A percentile compares a stretch with the other conserved stretches of the same genome.
These are phyloP conservation scores for Caerostris extrusa DNA, from an alignment of 1,140 invertebrate species.

Conservation along the genomic window DNA sequence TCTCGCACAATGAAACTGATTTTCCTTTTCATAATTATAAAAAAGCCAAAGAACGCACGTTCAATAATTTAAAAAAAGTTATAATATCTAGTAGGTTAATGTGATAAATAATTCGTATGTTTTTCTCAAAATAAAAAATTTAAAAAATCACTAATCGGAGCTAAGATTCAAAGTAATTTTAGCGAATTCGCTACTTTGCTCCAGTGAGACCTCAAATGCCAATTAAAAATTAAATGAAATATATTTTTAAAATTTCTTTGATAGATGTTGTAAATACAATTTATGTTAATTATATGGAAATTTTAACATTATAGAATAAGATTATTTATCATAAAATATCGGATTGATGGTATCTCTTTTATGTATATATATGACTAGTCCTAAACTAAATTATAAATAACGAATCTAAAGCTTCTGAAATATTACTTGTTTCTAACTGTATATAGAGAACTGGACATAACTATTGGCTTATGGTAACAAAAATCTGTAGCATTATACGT, in stretches of 20 bases:
- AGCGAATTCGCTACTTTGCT: background rate
- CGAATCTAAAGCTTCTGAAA: background rate
- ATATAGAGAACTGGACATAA: background rate
- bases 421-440: background rate
- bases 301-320: background rate
- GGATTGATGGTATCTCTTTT: background rate
- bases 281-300: slow-evolving; percentile 4
- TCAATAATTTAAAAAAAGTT: background rate
- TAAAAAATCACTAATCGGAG: background rate
- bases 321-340: background rate
- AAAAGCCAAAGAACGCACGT: background rate
- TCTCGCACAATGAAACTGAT: background rate
- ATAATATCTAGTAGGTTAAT: background rate
- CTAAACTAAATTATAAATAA: background rate
- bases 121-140: background rate
- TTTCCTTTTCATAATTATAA: background rate
- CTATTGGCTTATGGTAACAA: background rate
- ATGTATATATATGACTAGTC: background rate
- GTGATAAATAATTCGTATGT: background rate
- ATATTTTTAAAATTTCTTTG: background rate
- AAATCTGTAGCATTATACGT: background rate
- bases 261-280: background rate
- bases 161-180: slow-evolving; percentile 15
- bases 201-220: background rate
- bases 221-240: background rate